Evolutionary conservation across 2,797 vertebrate species (phyloP), one percentile per base, ranked within the genome.

Genomic region (Neomorphus geoffroyi): DNA sequence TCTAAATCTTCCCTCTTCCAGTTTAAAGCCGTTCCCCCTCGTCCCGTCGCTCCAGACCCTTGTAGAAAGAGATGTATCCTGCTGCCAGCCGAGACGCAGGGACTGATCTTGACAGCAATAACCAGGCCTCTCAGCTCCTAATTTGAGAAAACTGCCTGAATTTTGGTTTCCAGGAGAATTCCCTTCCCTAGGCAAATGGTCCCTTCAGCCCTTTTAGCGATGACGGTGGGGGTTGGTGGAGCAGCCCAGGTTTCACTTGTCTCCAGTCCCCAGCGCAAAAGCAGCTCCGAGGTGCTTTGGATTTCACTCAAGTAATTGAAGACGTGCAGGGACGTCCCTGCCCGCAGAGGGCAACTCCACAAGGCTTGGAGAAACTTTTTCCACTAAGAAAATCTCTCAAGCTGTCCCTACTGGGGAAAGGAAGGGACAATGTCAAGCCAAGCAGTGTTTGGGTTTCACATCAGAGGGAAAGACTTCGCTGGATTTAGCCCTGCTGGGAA

Each of bases 171-270:
- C 0, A 6, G 39, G 58, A 24, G 21, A 58, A 28, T 33, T 71
- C n/a, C 65, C 51, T 54, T 53, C 64, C 46, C 53, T 9, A 3
- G 30, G 80, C 30, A 28, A 18, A 19, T 26, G 5, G 13, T 27
- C 13, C 1, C 35, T 54, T 30, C 6, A 0, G 37, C 6, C 58
- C 16, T 2, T 33, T 30, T 15, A 51, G 28, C 3, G 30, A 21
- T 50, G 17, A n/a, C 2, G 10, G 14, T 2, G 57, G 10, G 48
- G 62, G 39, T 35, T 75, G 39, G 46, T 11, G 30, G 72, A 13
- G 30, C 2, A 9, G 56, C 11, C 23, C 3, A 21, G 2, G 1
- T 27, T 33, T 37, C 18, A 2, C 51, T 46, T 1, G 4, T 35
- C 33, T 37, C 43, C 35, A 4, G 14, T n/a, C 84, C 45, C 27